Conservation (phyloP, 2,888 invertebrate genomes). For the Hoplodrina ambigua region DNA sequence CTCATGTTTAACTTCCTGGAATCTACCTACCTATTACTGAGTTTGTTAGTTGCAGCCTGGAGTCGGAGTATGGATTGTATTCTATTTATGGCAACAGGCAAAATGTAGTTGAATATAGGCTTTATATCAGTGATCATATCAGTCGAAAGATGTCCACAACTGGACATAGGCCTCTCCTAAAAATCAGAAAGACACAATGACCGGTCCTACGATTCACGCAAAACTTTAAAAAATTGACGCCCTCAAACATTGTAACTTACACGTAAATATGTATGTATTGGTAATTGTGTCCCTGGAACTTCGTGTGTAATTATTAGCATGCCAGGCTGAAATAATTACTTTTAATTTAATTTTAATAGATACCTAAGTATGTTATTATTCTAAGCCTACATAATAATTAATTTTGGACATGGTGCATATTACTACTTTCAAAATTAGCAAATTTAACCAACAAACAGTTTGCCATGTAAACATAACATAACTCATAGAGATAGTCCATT, state of each 20-base stretch:
- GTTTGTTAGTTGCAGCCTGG: not conserved
- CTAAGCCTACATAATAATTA: too few relatives aligned
- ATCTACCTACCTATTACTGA: not conserved
- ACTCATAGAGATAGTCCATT: not conserved
- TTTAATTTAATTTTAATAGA: not conserved
- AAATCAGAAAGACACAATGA: too few relatives aligned
- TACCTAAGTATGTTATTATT: too few relatives aligned
- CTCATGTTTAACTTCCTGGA: not conserved
- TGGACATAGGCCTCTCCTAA: too few relatives aligned
- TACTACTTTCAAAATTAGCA: not conserved
- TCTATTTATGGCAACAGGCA: not conserved
- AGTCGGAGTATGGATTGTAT: not conserved
- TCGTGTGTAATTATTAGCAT: slow-evolving; percentile 14
- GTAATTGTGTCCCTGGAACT: slow-evolving; percentile 5
- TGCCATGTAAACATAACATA: not conserved
- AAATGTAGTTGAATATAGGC: too few relatives aligned
- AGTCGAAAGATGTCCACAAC: too few relatives aligned
- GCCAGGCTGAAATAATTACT: slow-evolving; percentile 8
- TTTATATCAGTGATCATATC: too few relatives aligned
- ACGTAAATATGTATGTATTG: not conserved
- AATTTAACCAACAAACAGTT: not conserved
- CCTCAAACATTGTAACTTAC: too few relatives aligned
- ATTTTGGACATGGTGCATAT: not conserved
- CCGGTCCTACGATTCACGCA: too few relatives aligned
- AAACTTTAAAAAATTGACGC: not conserved